phyloP scores from a whole-genome alignment of 2,888 invertebrate species.

The Herminia tarsipennalis region DNA sequence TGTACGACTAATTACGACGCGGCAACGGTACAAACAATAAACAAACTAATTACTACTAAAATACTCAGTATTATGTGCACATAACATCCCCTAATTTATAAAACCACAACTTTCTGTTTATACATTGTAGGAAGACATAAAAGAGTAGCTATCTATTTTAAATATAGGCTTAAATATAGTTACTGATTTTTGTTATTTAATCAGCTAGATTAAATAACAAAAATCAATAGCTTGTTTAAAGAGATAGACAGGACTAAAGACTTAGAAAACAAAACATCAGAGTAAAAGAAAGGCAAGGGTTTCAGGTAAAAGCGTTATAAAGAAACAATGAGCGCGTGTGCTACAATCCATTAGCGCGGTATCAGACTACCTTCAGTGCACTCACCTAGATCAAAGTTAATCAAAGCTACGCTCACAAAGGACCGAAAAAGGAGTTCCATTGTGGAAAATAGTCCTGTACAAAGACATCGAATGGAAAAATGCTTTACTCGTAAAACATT shows the following conservation, averaged over 20 bases:
- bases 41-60: no score
- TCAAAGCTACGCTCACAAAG: conserved; percentile 81
- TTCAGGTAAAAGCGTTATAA: conserved; percentile 55
- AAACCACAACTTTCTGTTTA: no score
- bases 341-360: conserved; percentile 73
- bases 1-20: no score
- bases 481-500: conserved; percentile 54
- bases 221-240: no score
- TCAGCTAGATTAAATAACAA: background rate
- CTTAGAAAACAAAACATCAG: background rate
- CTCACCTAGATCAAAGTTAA: conserved; percentile 85
- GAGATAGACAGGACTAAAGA: no score
- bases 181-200: background rate
- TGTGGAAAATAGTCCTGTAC: conserved; percentile 64
- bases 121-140: no score
- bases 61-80: no score
- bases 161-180: no score
- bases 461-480: conserved; percentile 9
- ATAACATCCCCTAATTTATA: no score
- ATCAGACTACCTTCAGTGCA: conserved; percentile 51
- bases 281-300: conserved; percentile 24
- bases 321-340: conserved; percentile 41
- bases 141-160: no score
- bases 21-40: no score
- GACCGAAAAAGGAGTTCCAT: conserved; percentile 79